A percentile compares a stretch with the other conserved stretches of the same genome.
Evolutionary conservation across 1,140 invertebrate genomes (phyloP).

Genomic region (Dryas iulia): DNA sequence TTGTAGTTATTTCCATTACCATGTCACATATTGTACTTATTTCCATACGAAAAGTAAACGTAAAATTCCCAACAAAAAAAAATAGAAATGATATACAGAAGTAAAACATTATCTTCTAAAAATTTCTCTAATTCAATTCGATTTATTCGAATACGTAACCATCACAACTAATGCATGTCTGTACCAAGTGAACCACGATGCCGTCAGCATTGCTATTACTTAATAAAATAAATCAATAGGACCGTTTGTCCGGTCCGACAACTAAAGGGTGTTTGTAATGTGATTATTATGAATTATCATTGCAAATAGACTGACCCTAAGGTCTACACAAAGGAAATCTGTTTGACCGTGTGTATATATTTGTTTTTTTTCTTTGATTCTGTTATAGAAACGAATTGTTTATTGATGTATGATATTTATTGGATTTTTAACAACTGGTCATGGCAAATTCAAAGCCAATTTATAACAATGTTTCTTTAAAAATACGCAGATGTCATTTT

Average conservation of each 20-base stretch:
- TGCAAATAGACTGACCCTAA: constrained; percentile 57
- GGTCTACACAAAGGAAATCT: constrained; percentile 11
- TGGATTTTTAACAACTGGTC: neutral
- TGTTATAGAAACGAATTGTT: neutral
- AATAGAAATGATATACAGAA: too few species aligned
- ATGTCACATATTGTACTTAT: too few species aligned
- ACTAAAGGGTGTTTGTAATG: constrained; percentile 61
- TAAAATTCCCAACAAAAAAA: too few species aligned
- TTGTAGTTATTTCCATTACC: too few species aligned
- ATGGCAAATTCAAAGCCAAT: too few species aligned
- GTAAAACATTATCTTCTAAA: too few species aligned
- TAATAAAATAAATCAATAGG: constrained; percentile 65
- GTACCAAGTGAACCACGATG: neutral
- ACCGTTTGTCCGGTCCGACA: constrained; percentile 43
- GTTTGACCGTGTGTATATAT: constrained; percentile 8
- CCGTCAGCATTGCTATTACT: constrained; percentile 38
- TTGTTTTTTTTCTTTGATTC: neutral
- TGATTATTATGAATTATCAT: constrained; percentile 67
- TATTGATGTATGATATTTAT: neutral
- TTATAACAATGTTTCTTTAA: too few species aligned
- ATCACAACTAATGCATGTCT: neutral
- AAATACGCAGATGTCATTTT: too few species aligned
- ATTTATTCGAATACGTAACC: neutral
- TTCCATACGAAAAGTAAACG: too few species aligned
- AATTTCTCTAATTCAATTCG: neutral